Base-by-base conservation (phyloP, 1,140 invertebrate genomes). In the Anagrus nilaparvatae region DNA sequence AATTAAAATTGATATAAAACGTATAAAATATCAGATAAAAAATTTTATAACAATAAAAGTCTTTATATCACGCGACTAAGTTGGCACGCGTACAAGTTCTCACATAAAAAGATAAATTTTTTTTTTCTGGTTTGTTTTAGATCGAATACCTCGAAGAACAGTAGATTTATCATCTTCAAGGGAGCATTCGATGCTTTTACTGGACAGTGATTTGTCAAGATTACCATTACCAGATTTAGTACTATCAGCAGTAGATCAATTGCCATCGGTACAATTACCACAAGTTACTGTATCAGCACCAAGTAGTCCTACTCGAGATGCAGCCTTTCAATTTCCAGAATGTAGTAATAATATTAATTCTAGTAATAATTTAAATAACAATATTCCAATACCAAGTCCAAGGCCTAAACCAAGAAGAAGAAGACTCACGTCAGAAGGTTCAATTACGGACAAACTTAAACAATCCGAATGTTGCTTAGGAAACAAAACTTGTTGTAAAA, bases 271-370 rank as follows among this genome's bases (percentile, higher is more conserved):
- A n/a, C 47, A 58, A 14, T 46, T 59, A 27, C 64, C 64, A 9
- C 63, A 63, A 45, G 65, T 65, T 5, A 67, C 64, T 23, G 63
- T 61, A 24, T 67, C 65, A 14, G 65, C 65, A 16, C 64, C 65
- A 0, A 67, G 58, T 52, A 67, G 65, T 40, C 65, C 65, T 5
- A 69, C 65, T 17, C 55, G 64, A 35, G 64, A 69, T 40, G 64
- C 59, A 3, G 60, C 66, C 10, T 67, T 69, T 34, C 66, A 69
- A 46, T 69, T 69, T 24, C 66, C 66, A n/a, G 66, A 69, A 48
- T 61, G 56, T 45, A 64, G 48, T 39, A 46, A 25, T 12, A 9
- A 27, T 12, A 27, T 7, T 12, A 27, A 27, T 12, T 7, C 6
- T 27, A 27, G 12, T 27, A 7, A 7, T 7, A 27, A 12, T 12